Conservation (phyloP, 2,113 vertebrate genomes). For the Nasalis larvatus region DNA sequence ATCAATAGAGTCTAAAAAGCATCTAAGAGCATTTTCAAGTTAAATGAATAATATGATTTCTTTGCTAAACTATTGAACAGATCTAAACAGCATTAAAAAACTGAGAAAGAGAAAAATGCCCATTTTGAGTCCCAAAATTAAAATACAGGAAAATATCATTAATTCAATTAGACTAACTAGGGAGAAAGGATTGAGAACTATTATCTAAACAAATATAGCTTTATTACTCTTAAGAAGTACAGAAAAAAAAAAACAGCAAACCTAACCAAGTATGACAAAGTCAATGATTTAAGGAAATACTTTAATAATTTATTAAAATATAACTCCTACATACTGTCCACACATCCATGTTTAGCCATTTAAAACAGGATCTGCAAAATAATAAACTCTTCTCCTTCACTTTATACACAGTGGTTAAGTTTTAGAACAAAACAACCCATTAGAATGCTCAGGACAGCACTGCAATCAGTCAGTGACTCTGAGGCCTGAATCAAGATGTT, state of each 20-base stretch:
- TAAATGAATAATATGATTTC: conserved; percentile 15
- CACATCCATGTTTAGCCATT: neutral
- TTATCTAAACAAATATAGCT: conserved; percentile 34
- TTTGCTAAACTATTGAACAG: neutral
- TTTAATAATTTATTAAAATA: neutral
- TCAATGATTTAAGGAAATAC: conserved; percentile 6
- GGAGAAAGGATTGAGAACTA: neutral
- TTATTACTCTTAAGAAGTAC: neutral
- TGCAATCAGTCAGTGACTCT: conserved; percentile 26
- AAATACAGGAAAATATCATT: conserved; percentile 48
- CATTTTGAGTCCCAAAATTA: conserved; percentile 3
- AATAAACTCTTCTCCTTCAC: neutral
- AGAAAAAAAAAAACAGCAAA: neutral
- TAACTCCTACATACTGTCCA: neutral
- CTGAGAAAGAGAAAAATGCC: neutral
- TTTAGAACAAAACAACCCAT: conserved; percentile 55
- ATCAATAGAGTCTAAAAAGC: neutral
- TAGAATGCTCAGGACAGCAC: neutral
- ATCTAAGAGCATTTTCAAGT: conserved; percentile 17
- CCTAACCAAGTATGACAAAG: neutral
- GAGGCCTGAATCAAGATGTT: conserved; percentile 66
- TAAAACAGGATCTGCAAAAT: neutral
- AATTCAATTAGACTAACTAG: conserved; percentile 20
- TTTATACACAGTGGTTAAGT: conserved; percentile 49
- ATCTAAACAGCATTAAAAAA: conserved; percentile 25